phyloP scores from a whole-genome alignment of 2,797 vertebrate species.

The Melanitta fusca region DNA sequence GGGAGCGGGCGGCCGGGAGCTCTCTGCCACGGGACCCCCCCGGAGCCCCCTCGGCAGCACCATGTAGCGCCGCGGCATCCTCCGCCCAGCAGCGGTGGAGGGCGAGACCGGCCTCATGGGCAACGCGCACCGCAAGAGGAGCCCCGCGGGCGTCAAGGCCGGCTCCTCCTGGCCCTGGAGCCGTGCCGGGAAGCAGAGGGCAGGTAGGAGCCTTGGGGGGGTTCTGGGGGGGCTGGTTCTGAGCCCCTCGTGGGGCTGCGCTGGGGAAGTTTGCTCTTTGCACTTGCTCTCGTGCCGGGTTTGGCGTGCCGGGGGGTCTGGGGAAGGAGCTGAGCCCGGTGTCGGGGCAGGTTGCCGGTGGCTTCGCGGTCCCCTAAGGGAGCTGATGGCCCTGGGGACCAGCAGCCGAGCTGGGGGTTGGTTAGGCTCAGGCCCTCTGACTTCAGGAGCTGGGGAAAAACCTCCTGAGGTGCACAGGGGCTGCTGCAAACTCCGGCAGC shows the following conservation, averaged over 20 bases:
- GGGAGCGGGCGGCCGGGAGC: slow-evolving; percentile 5
- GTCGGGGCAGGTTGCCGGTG: not conserved
- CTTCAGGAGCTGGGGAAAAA: not conserved
- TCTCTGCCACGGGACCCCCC: not conserved
- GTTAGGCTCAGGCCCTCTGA: not conserved
- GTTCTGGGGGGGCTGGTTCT: not conserved
- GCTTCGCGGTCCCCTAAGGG: not conserved
- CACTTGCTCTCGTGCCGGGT: not conserved
- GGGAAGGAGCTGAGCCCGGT: not conserved
- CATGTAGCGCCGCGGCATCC: slow-evolving; percentile 74
- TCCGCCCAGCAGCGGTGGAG: slow-evolving; percentile 61
- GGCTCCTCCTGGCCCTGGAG: slow-evolving; percentile 78
- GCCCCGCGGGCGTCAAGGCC: slow-evolving; percentile 59
- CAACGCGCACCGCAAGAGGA: slow-evolving; percentile 80
- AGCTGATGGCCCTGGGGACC: not conserved
- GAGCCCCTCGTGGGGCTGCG: rapidly evolving
- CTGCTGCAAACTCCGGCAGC: not conserved
- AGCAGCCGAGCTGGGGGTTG: not conserved
- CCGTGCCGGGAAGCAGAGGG: slow-evolving; percentile 59
- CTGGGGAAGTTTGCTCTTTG: not conserved
- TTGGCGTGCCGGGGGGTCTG: not conserved
- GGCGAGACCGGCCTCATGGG: slow-evolving; percentile 72
- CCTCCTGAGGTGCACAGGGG: not conserved
- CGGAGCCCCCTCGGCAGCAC: slow-evolving; percentile 61
- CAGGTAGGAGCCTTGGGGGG: slow-evolving; percentile 69